Evolutionary conservation across 2,888 invertebrate species (phyloP), one percentile per base, ranked within the genome.

Genomic region (Epirrhoe tristata): DNA sequence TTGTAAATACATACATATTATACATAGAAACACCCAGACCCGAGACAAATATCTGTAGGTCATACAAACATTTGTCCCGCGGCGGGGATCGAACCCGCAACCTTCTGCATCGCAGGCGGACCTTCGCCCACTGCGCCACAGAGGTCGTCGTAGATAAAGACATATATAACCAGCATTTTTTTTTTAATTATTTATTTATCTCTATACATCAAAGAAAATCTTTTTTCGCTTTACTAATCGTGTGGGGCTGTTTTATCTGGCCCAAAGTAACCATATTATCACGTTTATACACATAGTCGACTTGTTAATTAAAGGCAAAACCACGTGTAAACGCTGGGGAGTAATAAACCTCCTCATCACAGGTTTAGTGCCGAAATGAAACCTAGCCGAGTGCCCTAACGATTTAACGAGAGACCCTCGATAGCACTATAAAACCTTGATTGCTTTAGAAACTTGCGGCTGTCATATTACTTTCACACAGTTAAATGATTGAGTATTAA

Each of bases 301-400:
- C 48, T 10, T 50, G 43, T 60, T 34, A 60, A 61, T 61, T 32
- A 59, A 56, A 63, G 58, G 52, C 31, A 31, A 53, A 53, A 67
- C 51, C 58, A 46, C 58, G 62, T 39, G 31, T 63, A 50, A 61
- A 39, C 50, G 39, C 43, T 60, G 31, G 59, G 36, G 14, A 51
- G 61, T 58, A 58, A 61, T 68, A 68, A 64, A 68, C 32, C 36
- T n/a, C 43, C 53, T 61, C 64, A 61, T 64, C 58, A 58, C 48
- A 46, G 46, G 64, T 64, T 64, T 58, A 68, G 51, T 58, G 50
- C 50, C 60, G 17, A 53, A 43, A 60, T 68, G 39, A 64, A 64
- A 64, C 51, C 61, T 55, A 54, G 46, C 58, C 36, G 32, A 62
- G 54, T 50, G 60, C 43, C 58, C 34, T 59, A 54, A 58, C 24